Evolutionary conservation across 2,888 invertebrate genomes (phyloP), one percentile per base, ranked within the genome.

Genomic region (Cacoxenus indagator): DNA sequence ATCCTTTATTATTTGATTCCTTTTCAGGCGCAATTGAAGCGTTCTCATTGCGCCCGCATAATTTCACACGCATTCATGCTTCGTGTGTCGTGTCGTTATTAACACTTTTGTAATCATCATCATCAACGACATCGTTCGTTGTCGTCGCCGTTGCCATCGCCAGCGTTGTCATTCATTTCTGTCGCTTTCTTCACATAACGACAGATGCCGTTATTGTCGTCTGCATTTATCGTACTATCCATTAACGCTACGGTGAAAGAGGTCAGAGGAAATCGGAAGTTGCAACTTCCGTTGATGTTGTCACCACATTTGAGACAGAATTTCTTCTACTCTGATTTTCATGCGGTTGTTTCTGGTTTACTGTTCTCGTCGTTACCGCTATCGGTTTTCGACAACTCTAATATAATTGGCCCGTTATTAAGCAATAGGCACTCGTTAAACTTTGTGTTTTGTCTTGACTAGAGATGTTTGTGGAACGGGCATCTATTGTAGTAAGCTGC

Each of bases 31-130:
- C 14, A 37, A 37, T 37, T 37, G 37, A 37, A 48, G 27, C 5
- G 11, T 64, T 48, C 43, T 45, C 43, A 45, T 62, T 43, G 73
- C 27, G 78, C 80, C 82, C 76, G 82, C 80, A 83, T 80, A 78
- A 83, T 80, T 82, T 75, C 68, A 46, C 68, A 62, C 65, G 65
- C 81, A 70, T 70, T 37, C 66, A 66, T 73, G 79, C 73, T 70
- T 71, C 70, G 78, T 80, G n/a, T n/a, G n/a, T 71, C 59, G 82
- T 82, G 81, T 77, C 76, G 84, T 81, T 82, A 80, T 81, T 81
- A 81, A 81, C 80, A 83, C 80, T 81, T 81, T 81, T 83, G 83
- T 82, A 79, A 83, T 83, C 78, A 78, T 82, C 75, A 75, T 62
- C 48, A 14, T 19, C 64, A 64, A 29, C 46, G 9, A 31, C 51